Evolutionary conservation across 2,113 vertebrate species (phyloP).

Genomic region (Ameiurus melas): DNA sequence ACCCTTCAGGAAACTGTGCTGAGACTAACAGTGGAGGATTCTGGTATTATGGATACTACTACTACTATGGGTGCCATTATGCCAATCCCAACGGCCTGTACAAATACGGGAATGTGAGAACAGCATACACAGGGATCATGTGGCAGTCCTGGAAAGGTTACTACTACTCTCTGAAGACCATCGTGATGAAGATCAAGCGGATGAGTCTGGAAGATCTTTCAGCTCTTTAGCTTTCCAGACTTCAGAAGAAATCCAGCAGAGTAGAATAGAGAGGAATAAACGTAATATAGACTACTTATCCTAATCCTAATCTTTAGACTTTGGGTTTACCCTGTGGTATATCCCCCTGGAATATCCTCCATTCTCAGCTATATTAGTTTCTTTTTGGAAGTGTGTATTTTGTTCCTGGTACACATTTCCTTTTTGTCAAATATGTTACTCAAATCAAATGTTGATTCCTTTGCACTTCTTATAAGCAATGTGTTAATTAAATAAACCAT

Average conservation of each 20-base stretch:
- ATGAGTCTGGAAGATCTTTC: neutral
- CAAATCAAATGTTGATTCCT: neutral
- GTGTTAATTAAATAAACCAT: too few relatives aligned
- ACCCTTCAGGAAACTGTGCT: neutral
- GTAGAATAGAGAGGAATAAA: neutral
- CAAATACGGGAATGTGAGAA: conserved; percentile 26
- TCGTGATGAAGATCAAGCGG: conserved; percentile 58
- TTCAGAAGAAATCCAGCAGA: neutral
- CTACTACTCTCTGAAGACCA: conserved; percentile 51
- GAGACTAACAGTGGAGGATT: neutral
- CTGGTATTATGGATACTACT: conserved; percentile 69
- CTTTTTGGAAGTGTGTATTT: too few relatives aligned
- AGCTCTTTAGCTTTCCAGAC: neutral
- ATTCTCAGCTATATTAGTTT: too few relatives aligned
- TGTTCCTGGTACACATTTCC: too few relatives aligned
- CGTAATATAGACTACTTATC: too few relatives aligned
- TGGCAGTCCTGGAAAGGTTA: conserved; percentile 46
- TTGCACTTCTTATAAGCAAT: neutral
- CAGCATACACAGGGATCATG: neutral
- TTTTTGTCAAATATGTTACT: neutral
- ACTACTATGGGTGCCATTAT: conserved; percentile 64
- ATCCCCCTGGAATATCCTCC: too few relatives aligned
- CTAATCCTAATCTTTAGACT: too few relatives aligned
- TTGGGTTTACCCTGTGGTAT: too few relatives aligned
- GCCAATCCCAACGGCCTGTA: conserved; percentile 72